Conservation (phyloP, 2,888 invertebrate genomes). For the Hipparchia semele region DNA sequence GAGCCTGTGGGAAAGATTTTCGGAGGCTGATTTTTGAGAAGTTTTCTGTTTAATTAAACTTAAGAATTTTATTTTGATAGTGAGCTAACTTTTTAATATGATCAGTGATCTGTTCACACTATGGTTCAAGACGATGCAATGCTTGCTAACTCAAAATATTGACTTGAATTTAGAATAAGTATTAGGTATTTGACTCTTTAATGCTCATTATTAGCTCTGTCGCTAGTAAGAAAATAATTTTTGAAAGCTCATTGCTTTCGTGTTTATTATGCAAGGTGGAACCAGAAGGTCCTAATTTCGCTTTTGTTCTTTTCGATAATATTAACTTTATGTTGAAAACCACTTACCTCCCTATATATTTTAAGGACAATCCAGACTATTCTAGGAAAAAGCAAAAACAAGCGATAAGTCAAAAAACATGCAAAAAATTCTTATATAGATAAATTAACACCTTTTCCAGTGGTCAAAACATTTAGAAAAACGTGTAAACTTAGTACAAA, state of each 20-base stretch:
- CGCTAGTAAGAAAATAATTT: too few species aligned
- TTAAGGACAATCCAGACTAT: background rate
- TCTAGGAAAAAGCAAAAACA: background rate
- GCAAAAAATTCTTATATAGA: constrained; percentile 26
- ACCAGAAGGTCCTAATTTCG: too few species aligned
- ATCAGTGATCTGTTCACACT: background rate
- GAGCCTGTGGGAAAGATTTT: constrained; percentile 61
- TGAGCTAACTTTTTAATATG: background rate
- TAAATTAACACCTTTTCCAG: constrained; percentile 40
- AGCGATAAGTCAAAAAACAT: background rate
- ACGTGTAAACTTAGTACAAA: constrained; percentile 63
- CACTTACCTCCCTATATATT: background rate
- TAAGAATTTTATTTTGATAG: background rate
- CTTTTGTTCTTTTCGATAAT: too few species aligned
- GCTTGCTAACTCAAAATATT: background rate
- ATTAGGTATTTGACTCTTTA: background rate
- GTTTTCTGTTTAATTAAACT: background rate
- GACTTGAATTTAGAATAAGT: background rate
- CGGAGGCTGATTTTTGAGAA: constrained; percentile 26
- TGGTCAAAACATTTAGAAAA: constrained; percentile 47
- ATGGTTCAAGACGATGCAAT: background rate
- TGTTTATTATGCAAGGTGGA: too few species aligned
- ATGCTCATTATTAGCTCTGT: too few species aligned
- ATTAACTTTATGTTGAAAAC: too few species aligned
- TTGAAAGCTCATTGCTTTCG: too few species aligned